These are phyloP conservation scores for Brachyptera putata DNA, from an alignment of 2,888 invertebrate genomes.

Conservation along the genomic window DNA sequence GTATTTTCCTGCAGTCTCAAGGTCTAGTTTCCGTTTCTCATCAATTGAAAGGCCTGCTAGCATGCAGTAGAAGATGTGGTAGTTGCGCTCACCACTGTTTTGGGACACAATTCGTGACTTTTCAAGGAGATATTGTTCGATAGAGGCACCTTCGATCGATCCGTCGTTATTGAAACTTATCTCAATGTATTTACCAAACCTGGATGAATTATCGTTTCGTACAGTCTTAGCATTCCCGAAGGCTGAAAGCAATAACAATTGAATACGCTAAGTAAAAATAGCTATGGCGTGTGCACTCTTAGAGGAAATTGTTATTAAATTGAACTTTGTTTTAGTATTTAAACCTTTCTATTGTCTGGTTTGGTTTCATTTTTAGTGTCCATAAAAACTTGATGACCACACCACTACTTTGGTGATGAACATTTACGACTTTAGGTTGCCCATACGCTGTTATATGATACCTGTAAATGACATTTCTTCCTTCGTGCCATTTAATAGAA, in stretches of 20 bases:
- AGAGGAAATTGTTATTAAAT: too few relatives aligned
- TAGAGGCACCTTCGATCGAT: conserved; percentile 86
- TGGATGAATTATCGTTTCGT: conserved; percentile 91
- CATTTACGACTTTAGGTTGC: too few relatives aligned
- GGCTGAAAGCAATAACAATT: conserved; percentile 50
- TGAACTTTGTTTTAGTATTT: too few relatives aligned
- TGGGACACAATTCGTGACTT: conserved; percentile 91
- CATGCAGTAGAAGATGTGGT: conserved; percentile 92
- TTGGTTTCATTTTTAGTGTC: too few relatives aligned
- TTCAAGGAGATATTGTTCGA: conserved; percentile 92
- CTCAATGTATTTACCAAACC: conserved; percentile 94
- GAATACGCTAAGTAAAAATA: too few relatives aligned
- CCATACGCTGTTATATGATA: too few relatives aligned
- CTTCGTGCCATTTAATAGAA: too few relatives aligned
- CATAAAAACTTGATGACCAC: too few relatives aligned
- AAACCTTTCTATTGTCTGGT: too few relatives aligned
- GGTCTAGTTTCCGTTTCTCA: conserved; percentile 72
- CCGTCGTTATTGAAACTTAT: conserved; percentile 80
- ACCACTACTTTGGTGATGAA: too few relatives aligned
- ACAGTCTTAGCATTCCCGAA: conserved; percentile 97
- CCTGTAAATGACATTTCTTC: too few relatives aligned
- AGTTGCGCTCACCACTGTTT: conserved; percentile 86
- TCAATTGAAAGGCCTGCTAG: conserved; percentile 75
- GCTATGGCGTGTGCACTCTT: too few relatives aligned
- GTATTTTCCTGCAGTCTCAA: conserved; percentile 70